Conservation (phyloP, 2,113 vertebrate genomes). For the Parus major region DNA sequence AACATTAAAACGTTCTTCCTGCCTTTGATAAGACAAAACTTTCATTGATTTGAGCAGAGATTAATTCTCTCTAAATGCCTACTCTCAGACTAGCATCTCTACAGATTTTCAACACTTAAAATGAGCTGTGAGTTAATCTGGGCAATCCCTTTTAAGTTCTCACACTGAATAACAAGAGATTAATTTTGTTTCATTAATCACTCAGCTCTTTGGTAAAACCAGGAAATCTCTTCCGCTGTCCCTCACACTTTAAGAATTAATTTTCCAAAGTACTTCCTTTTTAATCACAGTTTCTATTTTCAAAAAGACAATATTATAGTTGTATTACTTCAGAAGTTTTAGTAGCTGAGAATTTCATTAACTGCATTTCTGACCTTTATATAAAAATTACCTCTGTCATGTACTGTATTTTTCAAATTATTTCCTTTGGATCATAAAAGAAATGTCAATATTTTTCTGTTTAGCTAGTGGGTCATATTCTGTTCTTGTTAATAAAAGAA, state of each 20-base stretch:
- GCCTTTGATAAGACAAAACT: not conserved
- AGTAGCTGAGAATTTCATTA: not conserved
- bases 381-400: not conserved
- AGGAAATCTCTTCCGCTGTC: not conserved
- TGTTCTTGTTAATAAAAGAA: not conserved
- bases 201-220: not conserved
- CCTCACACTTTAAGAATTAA: not conserved
- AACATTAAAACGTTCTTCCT: not conserved
- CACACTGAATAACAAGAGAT: not conserved
- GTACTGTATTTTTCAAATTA: not conserved
- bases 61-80: not conserved
- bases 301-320: not conserved
- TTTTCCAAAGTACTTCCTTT: not conserved
- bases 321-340: not conserved
- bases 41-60: not conserved
- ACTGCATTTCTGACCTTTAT: not conserved
- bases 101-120: not conserved
- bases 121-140: not conserved
- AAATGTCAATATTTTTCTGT: constrained; percentile 3
- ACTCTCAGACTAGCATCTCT: not conserved
- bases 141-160: not conserved
- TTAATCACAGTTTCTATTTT: not conserved
- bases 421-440: not conserved
- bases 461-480: not conserved
- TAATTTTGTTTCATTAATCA: not conserved